Conservation (phyloP, 1,140 invertebrate species). For the Palaemon carinicauda region DNA sequence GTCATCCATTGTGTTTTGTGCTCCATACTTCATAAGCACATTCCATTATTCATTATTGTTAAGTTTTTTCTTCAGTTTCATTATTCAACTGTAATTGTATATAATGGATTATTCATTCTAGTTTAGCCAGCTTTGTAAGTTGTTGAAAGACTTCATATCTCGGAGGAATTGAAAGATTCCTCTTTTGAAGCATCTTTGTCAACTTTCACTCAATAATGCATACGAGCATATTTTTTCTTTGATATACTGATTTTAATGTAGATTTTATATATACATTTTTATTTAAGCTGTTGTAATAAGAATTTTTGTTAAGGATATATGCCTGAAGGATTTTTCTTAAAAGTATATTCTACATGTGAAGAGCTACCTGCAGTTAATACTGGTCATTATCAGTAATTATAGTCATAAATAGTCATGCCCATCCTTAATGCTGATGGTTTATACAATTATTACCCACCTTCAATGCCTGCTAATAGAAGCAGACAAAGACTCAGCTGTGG, state of each 20-base stretch:
- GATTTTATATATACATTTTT: conserved; percentile 50
- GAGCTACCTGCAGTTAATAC: not conserved
- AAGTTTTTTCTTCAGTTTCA: conserved; percentile 30
- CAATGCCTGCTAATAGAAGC: not conserved
- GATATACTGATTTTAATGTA: conserved; percentile 41
- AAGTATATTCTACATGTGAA: not conserved
- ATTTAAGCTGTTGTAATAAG: conserved; percentile 32
- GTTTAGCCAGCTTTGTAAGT: not conserved
- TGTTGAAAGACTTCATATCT: not conserved
- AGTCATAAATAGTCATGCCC: not conserved
- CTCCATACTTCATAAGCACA: conserved; percentile 54
- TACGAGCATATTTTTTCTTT: not conserved
- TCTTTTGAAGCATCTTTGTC: not conserved
- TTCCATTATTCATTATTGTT: conserved; percentile 39
- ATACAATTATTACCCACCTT: not conserved
- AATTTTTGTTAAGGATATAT: conserved; percentile 6
- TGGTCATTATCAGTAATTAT: not conserved
- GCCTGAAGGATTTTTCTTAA: conserved; percentile 9
- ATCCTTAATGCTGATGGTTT: not conserved
- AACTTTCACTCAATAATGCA: not conserved
- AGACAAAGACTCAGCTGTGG: not conserved
- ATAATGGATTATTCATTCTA: conserved; percentile 10
- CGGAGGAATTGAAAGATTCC: not conserved
- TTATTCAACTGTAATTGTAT: conserved; percentile 5
- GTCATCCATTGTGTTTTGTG: conserved; percentile 40